phyloP scores from a whole-genome alignment of 2,113 vertebrate genomes.

The Anser brachyrhynchus region DNA sequence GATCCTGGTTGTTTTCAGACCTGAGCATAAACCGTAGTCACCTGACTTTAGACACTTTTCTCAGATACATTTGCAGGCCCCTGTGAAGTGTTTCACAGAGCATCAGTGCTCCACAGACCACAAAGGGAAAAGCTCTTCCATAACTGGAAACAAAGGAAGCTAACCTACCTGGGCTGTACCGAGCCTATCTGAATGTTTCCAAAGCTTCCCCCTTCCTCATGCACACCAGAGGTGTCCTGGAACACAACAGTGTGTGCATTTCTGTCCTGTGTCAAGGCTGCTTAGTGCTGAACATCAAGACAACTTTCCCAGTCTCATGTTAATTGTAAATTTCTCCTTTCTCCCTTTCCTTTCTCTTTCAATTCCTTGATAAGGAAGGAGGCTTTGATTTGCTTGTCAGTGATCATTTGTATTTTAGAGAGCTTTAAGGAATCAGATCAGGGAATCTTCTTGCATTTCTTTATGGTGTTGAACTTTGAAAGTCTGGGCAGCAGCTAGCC shows the following conservation, averaged over 20 bases:
- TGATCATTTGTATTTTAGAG: background rate
- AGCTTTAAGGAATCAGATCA: background rate
- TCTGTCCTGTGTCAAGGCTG: background rate
- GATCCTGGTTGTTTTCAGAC: background rate
- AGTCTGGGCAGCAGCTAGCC: background rate
- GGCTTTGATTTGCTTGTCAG: background rate
- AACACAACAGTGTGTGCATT: background rate
- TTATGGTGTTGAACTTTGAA: background rate
- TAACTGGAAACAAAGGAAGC: background rate
- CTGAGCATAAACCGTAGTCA: background rate
- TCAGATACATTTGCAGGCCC: background rate
- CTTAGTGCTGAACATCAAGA: background rate
- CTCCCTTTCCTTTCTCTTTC: background rate
- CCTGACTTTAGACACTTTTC: background rate
- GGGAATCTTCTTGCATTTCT: background rate
- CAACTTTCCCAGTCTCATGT: background rate
- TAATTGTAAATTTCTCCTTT: background rate
- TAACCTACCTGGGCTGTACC: background rate
- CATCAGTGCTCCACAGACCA: background rate
- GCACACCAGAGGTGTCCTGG: background rate
- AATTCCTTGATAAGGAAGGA: background rate
- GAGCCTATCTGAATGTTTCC: background rate
- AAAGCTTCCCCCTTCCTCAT: background rate
- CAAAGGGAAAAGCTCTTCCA: accelerated
- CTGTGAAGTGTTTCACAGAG: background rate